phyloP scores from a whole-genome alignment of 2,888 invertebrate genomes.

The Petrolisthes cinctipes region DNA sequence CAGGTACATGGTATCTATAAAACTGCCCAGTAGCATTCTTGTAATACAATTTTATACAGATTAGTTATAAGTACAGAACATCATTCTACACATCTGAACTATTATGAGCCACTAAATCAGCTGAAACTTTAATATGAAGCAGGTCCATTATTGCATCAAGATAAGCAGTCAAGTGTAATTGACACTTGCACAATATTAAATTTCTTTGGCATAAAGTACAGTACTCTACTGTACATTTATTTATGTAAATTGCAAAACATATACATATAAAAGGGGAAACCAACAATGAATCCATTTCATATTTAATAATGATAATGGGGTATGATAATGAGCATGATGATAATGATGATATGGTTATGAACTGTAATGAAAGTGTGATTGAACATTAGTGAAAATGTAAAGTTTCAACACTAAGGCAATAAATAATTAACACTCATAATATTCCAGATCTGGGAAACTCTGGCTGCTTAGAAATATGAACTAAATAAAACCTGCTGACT shows the following conservation, averaged over 20 bases:
- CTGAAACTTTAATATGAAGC: not conserved
- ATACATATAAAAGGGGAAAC: not conserved
- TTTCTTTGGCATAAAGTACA: slow-evolving; percentile 8
- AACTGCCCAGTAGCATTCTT: no score
- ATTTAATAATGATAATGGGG: not conserved
- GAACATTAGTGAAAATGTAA: not conserved
- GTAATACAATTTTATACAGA: no score
- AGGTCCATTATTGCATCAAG: not conserved
- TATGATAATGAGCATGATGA: not conserved
- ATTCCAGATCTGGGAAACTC: slow-evolving; percentile 3
- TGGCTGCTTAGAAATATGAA: not conserved
- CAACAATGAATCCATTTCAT: not conserved
- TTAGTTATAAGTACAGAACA: no score
- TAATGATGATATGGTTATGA: not conserved
- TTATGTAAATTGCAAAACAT: not conserved
- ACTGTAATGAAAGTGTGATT: not conserved
- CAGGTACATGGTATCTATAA: no score
- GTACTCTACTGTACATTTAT: not conserved
- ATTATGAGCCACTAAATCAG: not conserved
- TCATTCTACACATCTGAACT: no score
- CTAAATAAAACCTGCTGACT: not conserved
- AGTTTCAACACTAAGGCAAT: not conserved
- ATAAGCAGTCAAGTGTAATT: no score
- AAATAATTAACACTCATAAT: slow-evolving; percentile 7
- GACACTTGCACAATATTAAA: not conserved